A percentile compares a stretch with the other conserved stretches of the same genome.
Conservation (phyloP, 2,113 vertebrate species). For the Barnardius zonarius region DNA sequence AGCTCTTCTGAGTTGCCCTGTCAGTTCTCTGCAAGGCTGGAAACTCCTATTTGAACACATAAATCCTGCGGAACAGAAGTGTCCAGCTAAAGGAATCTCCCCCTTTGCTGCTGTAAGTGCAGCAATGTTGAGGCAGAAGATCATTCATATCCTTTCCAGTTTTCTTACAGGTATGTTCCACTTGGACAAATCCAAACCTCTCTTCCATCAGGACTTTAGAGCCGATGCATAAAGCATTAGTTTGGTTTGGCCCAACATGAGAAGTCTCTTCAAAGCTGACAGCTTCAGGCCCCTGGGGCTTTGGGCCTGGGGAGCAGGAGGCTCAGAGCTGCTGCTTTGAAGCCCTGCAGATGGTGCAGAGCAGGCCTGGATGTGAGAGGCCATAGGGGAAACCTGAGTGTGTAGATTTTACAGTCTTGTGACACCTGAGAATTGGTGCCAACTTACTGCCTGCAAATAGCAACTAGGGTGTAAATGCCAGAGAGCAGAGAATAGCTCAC, state of each 20-base stretch:
- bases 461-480: neutral
- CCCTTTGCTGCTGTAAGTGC: neutral
- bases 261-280: neutral
- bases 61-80: neutral
- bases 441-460: neutral
- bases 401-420: neutral
- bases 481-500: neutral
- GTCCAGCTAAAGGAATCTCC: neutral
- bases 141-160: neutral
- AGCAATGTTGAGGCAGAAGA: neutral
- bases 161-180: neutral
- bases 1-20: neutral
- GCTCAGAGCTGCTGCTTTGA: neutral
- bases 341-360: fast-evolving
- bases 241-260: neutral
- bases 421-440: neutral
- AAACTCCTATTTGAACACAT: neutral
- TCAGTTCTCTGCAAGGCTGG: neutral
- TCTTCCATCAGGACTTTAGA: neutral
- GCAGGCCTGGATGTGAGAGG: neutral
- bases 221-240: neutral
- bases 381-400: neutral
- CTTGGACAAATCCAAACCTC: neutral
- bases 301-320: neutral
- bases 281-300: neutral